Conservation (phyloP, 2,113 vertebrate genomes). For the Mola mola region DNA sequence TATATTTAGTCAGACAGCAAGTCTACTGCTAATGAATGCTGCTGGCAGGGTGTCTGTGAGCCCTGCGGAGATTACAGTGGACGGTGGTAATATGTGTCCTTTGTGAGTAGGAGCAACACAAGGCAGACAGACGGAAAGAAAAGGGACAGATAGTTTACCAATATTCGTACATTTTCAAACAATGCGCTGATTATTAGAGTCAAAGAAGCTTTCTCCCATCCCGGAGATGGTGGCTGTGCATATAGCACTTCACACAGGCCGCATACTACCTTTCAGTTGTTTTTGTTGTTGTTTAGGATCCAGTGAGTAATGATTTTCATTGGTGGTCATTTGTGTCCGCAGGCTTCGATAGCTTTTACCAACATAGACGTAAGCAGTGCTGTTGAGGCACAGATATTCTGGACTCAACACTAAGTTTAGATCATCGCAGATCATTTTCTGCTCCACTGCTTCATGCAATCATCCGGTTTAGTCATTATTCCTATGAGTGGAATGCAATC, state of each 20-base stretch:
- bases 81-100: conserved; percentile 69
- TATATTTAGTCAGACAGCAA: conserved; percentile 82
- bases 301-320: conserved; percentile 32
- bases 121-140: conserved; percentile 43
- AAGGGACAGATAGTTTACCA: background rate
- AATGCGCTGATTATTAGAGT: background rate
- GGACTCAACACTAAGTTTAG: conserved; percentile 46
- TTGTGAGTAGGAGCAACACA: conserved; percentile 53
- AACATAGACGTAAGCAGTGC: conserved; percentile 31
- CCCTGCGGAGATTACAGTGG: conserved; percentile 71
- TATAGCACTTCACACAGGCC: background rate
- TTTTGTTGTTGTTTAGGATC: conserved; percentile 26
- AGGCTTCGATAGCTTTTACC: conserved; percentile 36
- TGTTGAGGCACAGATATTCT: conserved; percentile 36
- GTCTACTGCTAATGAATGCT: conserved; percentile 79
- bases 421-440: conserved; percentile 39
- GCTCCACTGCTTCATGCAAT: conserved; percentile 36
- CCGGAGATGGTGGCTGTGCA: too few relatives aligned
- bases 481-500: conserved; percentile 32
- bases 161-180: background rate
- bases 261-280: background rate
- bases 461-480: conserved; percentile 39
- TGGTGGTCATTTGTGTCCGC: conserved; percentile 19
- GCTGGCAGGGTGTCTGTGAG: conserved; percentile 78
- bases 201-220: too few relatives aligned